Evolutionary conservation across 2,113 vertebrate genomes (phyloP).

Genomic region (Bagarius yarrelli): DNA sequence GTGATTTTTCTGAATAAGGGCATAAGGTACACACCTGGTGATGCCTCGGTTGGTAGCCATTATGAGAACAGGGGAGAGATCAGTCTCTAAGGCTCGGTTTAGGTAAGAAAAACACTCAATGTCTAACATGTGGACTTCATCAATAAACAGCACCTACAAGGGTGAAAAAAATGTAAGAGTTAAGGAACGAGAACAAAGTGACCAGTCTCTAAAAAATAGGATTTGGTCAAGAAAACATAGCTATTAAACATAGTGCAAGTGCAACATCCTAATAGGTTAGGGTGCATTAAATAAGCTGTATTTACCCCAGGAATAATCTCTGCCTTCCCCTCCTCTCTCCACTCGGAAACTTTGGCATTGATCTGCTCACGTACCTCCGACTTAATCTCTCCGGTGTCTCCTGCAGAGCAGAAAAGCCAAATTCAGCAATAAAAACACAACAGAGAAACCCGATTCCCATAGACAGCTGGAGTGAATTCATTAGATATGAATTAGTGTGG

Average conservation of each 20-base stretch:
- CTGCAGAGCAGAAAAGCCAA: slow-evolving; percentile 47
- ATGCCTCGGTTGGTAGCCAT: slow-evolving; percentile 94
- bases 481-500: too few relatives aligned
- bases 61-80: slow-evolving; percentile 88
- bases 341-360: slow-evolving; percentile 91
- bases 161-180: background rate
- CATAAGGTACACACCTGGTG: slow-evolving; percentile 73
- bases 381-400: slow-evolving; percentile 92
- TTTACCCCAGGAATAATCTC: slow-evolving; percentile 91
- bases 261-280: background rate
- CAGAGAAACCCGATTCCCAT: background rate
- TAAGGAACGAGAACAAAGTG: background rate
- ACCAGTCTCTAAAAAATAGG: background rate
- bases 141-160: slow-evolving; percentile 86
- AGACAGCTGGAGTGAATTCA: background rate
- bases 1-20: too few relatives aligned
- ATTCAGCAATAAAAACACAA: slow-evolving; percentile 4
- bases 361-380: slow-evolving; percentile 92
- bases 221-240: background rate
- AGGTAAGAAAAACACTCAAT: slow-evolving; percentile 94
- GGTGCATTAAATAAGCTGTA: background rate
- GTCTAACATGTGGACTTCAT: slow-evolving; percentile 93
- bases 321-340: slow-evolving; percentile 90
- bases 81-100: slow-evolving; percentile 88
- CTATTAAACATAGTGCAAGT: background rate